Evolutionary conservation across 2,113 vertebrate species (phyloP), one percentile per base, ranked within the genome.

Genomic region (Eleginops maclovinus): DNA sequence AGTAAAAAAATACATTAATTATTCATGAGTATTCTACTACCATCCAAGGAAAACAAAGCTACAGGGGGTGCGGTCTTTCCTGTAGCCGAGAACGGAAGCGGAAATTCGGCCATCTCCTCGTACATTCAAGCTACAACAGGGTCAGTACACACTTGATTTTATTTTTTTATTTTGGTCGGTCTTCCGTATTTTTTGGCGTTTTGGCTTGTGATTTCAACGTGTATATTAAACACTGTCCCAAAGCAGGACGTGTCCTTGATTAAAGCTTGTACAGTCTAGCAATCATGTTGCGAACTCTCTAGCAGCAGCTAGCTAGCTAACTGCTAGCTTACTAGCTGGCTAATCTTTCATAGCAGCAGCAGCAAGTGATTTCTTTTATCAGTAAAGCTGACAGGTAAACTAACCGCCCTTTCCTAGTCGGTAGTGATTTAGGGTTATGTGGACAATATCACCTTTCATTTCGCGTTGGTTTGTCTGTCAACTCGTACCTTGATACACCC

Each of bases 71-170:
- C 89, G 94, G 94, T 92, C 82, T 89, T 75, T 88, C 84, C 88
- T 75, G 85, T 79, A 67, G 80, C 59, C 65, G 82, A 72, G 81
- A 92, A 87, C 92, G 95, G 94, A 95, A 95, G 91, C 94, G 95
- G 95, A 95, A 95, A 82, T 82, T 88, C 94, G 92, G 94, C 95
- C 95, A 95, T 95, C 94, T 95, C 93, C 93, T 95, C 81, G 83
- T 92, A 90, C 87, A 88, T 19, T 75, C 81, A 83, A 89, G 91
- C 92, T 92, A 83, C 90, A 90, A 68, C 89, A 92, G 94, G 94
- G 95, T 95, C 92, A 94, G 93, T 93, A 83, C 77, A 84, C 83
- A 89, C 83, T 90, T 83, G 36, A 88, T 92, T 89, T n/a, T 79
- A 62, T 63, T 59, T 79, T 59, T 82, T 82, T 84, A 72, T 69